phyloP scores from a whole-genome alignment of 2,113 vertebrate species.

The Heloderma charlesbogerti region DNA sequence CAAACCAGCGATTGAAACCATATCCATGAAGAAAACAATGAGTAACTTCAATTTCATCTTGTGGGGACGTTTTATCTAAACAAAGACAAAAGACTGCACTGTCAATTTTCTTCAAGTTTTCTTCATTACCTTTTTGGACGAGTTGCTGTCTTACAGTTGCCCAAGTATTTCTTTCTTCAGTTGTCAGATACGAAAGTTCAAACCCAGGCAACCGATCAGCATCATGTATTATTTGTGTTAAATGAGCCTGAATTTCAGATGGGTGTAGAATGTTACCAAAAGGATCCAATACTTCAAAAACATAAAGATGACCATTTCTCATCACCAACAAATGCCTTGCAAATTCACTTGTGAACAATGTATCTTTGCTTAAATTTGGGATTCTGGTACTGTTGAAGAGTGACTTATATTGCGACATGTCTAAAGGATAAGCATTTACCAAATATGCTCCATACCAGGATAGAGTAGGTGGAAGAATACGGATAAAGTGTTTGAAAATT shows the following conservation, averaged over 20 bases:
- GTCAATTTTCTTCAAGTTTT: slow-evolving; percentile 72
- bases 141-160: slow-evolving; percentile 76
- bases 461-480: slow-evolving; percentile 78
- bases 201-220: slow-evolving; percentile 56
- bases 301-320: slow-evolving; percentile 81
- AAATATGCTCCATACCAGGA: slow-evolving; percentile 83
- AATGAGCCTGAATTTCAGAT: slow-evolving; percentile 75
- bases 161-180: slow-evolving; percentile 82
- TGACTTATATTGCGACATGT: slow-evolving; percentile 82
- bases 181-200: slow-evolving; percentile 77
- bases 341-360: slow-evolving; percentile 74
- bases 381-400: slow-evolving; percentile 83
- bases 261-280: slow-evolving; percentile 75
- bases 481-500: slow-evolving; percentile 78
- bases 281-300: slow-evolving; percentile 78
- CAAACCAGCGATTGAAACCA: slow-evolving; percentile 80
- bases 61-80: slow-evolving; percentile 76
- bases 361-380: slow-evolving; percentile 73
- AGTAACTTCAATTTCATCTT: slow-evolving; percentile 76
- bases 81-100: slow-evolving; percentile 81
- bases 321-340: slow-evolving; percentile 77
- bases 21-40: slow-evolving; percentile 83
- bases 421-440: slow-evolving; percentile 81
- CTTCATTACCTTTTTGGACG: slow-evolving; percentile 74
- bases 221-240: slow-evolving; percentile 74